Evolutionary conservation across 2,113 vertebrate species (phyloP).

Genomic region (Amblyornis subalaris): DNA sequence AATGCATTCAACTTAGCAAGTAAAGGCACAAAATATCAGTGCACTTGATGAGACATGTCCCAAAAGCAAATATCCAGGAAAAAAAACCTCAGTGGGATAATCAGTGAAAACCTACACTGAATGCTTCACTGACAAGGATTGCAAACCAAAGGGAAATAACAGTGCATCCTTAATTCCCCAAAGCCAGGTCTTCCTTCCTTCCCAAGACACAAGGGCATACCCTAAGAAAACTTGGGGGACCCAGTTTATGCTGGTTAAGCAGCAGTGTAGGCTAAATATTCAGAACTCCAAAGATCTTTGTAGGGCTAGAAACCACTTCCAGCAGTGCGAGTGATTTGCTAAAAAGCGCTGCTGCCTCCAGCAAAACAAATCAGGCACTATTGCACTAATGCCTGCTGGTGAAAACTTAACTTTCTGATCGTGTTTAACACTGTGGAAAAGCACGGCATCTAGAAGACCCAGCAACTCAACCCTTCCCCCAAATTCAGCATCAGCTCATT

Average conservation of each 20-base stretch:
- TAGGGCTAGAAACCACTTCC: background rate
- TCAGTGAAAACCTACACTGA: background rate
- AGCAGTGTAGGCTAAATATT: background rate
- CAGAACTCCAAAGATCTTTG: background rate
- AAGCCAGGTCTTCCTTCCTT: background rate
- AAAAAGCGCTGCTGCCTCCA: background rate
- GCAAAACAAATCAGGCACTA: background rate
- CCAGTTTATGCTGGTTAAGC: background rate
- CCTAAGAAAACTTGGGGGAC: background rate
- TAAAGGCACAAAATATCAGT: background rate
- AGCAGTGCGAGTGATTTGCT: background rate
- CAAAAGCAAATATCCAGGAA: background rate
- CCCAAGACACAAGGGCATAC: fast-evolving
- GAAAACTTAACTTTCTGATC: background rate
- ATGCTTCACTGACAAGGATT: background rate
- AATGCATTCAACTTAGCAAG: background rate
- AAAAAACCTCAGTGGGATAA: fast-evolving
- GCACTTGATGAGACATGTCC: background rate
- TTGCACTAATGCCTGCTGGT: background rate
- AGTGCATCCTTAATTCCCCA: fast-evolving
- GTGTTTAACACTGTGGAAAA: background rate
- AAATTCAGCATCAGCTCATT: background rate
- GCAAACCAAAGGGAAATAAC: background rate
- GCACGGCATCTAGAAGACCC: background rate
- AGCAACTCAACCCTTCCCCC: background rate